Conservation (phyloP, 2,797 vertebrate genomes). For the Antennarius maculatus region DNA sequence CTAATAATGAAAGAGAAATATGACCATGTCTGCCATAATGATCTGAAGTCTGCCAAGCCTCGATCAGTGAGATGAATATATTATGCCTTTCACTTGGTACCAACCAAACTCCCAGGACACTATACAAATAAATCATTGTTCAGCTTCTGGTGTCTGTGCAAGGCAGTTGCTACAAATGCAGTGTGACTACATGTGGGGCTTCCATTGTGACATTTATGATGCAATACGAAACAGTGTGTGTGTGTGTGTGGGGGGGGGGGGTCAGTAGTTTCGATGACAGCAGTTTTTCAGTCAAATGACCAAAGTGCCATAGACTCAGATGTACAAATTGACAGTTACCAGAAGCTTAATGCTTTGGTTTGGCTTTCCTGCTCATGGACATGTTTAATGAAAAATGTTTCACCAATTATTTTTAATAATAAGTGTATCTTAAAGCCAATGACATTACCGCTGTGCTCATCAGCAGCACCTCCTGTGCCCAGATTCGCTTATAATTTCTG, state of each 20-base stretch:
- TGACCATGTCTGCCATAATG: conserved; percentile 30
- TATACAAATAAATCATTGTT: conserved; percentile 18
- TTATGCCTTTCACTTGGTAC: conserved; percentile 40
- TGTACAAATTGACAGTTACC: conserved; percentile 13
- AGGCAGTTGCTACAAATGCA: conserved; percentile 8
- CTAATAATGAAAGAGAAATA: conserved; percentile 53
- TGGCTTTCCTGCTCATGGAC: conserved; percentile 20
- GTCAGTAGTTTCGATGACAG: conserved; percentile 1
- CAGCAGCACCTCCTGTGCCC: conserved; percentile 38
- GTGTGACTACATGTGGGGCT: conserved; percentile 34
- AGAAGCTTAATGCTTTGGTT: conserved; percentile 30
- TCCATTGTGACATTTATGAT: conserved; percentile 34
- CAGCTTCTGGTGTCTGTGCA: conserved; percentile 1
- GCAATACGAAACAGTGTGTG: neutral
- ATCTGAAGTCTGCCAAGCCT: conserved; percentile 50
- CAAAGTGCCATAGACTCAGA: conserved; percentile 3
- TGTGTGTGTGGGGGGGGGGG: no score
- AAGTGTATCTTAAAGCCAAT: conserved; percentile 48
- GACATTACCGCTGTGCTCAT: conserved; percentile 46
- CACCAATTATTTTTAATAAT: conserved; percentile 27
- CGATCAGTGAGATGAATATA: conserved; percentile 47
- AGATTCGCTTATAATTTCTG: conserved; percentile 35
- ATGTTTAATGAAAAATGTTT: conserved; percentile 41
- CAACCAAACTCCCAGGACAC: conserved; percentile 27
- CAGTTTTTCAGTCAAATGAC: conserved; percentile 23